These are phyloP conservation scores for Drosophila lacicola DNA, from an alignment of 2,888 invertebrate species.

Conservation along the genomic window DNA sequence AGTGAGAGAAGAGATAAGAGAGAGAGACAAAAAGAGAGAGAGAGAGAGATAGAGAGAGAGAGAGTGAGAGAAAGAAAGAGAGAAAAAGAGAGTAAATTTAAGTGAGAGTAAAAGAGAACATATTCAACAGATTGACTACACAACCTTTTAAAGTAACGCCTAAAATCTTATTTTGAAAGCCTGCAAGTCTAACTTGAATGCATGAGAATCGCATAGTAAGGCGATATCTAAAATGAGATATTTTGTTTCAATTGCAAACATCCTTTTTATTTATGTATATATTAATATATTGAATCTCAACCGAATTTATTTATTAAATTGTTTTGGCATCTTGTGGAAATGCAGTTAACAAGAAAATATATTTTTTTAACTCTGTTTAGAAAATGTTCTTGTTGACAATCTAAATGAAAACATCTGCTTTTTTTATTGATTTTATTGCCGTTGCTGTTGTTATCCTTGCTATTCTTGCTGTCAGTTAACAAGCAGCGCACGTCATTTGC, in stretches of 20 bases:
- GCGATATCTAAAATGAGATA: too few relatives aligned
- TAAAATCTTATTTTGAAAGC: too few relatives aligned
- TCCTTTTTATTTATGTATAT: too few relatives aligned
- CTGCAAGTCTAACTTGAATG: too few relatives aligned
- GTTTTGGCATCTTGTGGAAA: constrained; percentile 31
- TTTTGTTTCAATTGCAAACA: too few relatives aligned
- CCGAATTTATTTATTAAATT: constrained; percentile 14
- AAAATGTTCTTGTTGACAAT: constrained; percentile 14
- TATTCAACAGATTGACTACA: too few relatives aligned
- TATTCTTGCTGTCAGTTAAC: constrained; percentile 51
- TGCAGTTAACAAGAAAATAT: constrained; percentile 23
- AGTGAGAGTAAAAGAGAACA: too few relatives aligned
- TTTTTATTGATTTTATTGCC: constrained; percentile 47
- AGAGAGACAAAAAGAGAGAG: too few relatives aligned
- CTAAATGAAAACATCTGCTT: constrained; percentile 38
- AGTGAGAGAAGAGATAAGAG: not conserved
- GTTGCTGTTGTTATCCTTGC: constrained; percentile 25
- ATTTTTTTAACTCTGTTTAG: constrained; percentile 8
- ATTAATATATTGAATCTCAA: too few relatives aligned
- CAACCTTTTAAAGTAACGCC: too few relatives aligned
- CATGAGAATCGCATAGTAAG: too few relatives aligned
- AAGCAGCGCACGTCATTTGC: constrained; percentile 61
- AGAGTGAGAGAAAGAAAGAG: not conserved
- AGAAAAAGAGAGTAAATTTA: not conserved
- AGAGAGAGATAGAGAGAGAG: not conserved